These are phyloP conservation scores for Staurois parvus DNA, from an alignment of 2,797 vertebrate genomes.

Conservation along the genomic window DNA sequence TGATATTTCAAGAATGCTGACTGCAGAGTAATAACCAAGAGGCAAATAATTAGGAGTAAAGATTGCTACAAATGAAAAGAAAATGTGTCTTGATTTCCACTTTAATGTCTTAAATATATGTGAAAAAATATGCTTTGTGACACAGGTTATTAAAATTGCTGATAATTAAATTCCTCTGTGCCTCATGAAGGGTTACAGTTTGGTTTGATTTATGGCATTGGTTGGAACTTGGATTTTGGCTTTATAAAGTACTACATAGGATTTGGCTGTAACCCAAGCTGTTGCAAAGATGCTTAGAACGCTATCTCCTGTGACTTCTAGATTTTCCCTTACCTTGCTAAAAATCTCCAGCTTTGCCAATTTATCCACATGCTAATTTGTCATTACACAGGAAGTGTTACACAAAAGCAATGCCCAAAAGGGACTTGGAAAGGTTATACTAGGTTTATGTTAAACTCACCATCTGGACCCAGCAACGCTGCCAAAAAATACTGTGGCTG, in stretches of 20 bases:
- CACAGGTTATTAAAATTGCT: not conserved
- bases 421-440: slow-evolving; percentile 35
- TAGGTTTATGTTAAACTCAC: slow-evolving; percentile 45
- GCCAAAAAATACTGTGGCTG: slow-evolving; percentile 31
- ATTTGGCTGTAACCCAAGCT: slow-evolving; percentile 25
- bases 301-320: slow-evolving; percentile 24
- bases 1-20: no score
- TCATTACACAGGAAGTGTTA: slow-evolving; percentile 46
- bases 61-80: no score
- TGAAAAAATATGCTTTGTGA: not conserved
- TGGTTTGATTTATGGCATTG: not conserved
- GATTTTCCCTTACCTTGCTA: slow-evolving; percentile 48
- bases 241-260: slow-evolving; percentile 13
- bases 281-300: slow-evolving; percentile 30
- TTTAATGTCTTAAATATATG: not conserved
- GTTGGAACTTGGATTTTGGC: not conserved
- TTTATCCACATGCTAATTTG: slow-evolving; percentile 45
- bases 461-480: slow-evolving; percentile 26
- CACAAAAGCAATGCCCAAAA: slow-evolving; percentile 33
- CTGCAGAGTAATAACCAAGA: no score
- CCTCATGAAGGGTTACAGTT: not conserved
- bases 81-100: no score
- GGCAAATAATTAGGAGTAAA: no score
- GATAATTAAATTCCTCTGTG: slow-evolving; percentile 1
- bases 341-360: slow-evolving; percentile 33